Conservation (phyloP, 1,140 invertebrate genomes). For the Idris sp. region DNA sequence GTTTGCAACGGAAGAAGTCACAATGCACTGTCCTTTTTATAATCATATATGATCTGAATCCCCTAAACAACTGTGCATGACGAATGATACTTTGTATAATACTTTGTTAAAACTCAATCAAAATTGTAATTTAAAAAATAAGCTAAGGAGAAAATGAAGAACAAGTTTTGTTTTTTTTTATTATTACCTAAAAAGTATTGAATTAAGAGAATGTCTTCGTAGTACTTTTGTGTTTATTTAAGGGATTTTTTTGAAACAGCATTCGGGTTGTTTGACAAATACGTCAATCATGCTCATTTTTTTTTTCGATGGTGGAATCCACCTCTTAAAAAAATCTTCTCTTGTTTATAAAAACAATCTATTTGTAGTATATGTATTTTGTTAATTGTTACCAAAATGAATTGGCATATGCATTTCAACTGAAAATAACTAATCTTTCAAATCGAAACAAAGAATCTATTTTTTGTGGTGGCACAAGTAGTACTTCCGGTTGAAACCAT, state of each 20-base stretch:
- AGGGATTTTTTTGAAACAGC: conserved; percentile 50
- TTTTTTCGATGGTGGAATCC: conserved; percentile 10
- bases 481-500: no score
- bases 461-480: no score
- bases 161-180: conserved; percentile 5
- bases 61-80: conserved; percentile 26
- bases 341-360: conserved; percentile 7
- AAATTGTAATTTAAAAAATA: conserved; percentile 16
- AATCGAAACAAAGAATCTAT: no score
- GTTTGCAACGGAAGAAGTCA: conserved; percentile 3
- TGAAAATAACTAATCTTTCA: conserved; percentile 19
- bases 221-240: conserved; percentile 19
- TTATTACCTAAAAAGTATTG: conserved; percentile 19
- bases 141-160: conserved; percentile 1
- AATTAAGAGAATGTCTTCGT: conserved; percentile 29
- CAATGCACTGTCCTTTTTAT: conserved; percentile 8
- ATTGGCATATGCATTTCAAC: conserved; percentile 49
- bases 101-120: conserved; percentile 31
- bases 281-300: conserved; percentile 45
- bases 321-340: conserved; percentile 18
- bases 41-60: conserved; percentile 16
- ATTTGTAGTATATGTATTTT: conserved; percentile 30
- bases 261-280: conserved; percentile 60
- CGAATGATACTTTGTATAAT: conserved; percentile 39
- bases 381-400: conserved; percentile 28